phyloP scores from a whole-genome alignment of 2,797 vertebrate species.

The Masticophis lateralis region DNA sequence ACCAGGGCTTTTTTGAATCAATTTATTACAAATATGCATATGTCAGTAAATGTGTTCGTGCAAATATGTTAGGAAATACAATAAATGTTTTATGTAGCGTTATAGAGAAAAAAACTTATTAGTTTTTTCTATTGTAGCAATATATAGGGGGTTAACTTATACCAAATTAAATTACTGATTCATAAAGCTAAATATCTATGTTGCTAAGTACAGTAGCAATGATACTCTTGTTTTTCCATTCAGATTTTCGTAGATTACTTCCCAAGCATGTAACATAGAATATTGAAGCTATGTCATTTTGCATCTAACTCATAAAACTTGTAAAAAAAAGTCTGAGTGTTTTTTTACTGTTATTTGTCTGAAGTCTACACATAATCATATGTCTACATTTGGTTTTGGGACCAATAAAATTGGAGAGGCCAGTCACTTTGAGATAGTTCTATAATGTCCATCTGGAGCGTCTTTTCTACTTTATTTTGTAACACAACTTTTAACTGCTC shows the following conservation, averaged over 20 bases:
- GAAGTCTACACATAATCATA: neutral
- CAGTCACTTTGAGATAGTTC: neutral
- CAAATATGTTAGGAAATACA: neutral
- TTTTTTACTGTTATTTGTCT: neutral
- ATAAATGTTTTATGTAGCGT: neutral
- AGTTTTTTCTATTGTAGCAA: neutral
- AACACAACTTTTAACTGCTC: neutral
- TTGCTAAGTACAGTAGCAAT: neutral
- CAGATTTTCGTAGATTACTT: neutral
- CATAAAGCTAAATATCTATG: neutral
- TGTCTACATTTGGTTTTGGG: neutral
- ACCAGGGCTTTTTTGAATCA: neutral
- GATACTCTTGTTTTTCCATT: neutral
- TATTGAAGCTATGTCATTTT: neutral
- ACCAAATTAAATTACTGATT: neutral
- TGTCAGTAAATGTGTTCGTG: neutral
- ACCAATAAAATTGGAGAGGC: neutral
- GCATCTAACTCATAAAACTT: neutral
- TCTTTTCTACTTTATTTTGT: neutral
- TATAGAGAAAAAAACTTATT: neutral
- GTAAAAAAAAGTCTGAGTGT: neutral
- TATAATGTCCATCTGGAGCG: neutral
- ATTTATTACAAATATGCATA: neutral
- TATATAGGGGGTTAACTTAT: neutral
- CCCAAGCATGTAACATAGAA: neutral